Evolutionary conservation across 2,888 invertebrate genomes (phyloP), one percentile per base, ranked within the genome.

Genomic region (Mythimna loreyi): DNA sequence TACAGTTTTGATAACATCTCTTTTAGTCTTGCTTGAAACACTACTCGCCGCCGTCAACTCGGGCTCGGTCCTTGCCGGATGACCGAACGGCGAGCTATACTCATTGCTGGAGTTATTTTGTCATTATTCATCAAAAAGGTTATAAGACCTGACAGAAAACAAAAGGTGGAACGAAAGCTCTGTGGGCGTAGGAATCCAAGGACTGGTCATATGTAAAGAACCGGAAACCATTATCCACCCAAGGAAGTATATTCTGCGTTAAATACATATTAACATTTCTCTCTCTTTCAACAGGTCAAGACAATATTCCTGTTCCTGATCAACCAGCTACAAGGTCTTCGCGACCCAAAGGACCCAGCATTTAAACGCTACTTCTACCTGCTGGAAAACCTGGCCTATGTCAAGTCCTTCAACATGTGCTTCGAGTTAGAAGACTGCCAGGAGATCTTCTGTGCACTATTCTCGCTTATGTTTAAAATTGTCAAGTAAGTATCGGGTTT

Each of bases 351-450:
- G 92, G 99, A 99, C 94, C 98, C 99, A 5, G 99, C 99, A 3
- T 99, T 99, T 94, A 99, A 99, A 92, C 97, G 99, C 82, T 99
- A 99, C 94, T 99, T 99, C 95, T 99, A 99, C 93, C 96, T 99
- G 60, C 96, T 99, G 68, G 99, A 99, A 96, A 99, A 99, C 94
- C 96, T 99, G 85, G 99, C 99, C 0, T 99, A 99, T 92, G 99
- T 99, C 47, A 99, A 99, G 93, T 99, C 99, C 0, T 99, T 99
- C 94, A 99, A 99, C 93, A 99, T 99, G 98, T 99, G 99, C 92
- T 99, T 99, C 90, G 99, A 99, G 92, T 95, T 99, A 70, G 99
- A 99, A 91, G 99, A 99, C 94, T 99, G 98, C 86, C 99, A 99
- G 92, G 99, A 99, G 92, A 99, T 99, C 86, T 99, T 99, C 95